Base-by-base conservation (phyloP, 2,888 invertebrate genomes). In the Aleiodes testaceus region DNA sequence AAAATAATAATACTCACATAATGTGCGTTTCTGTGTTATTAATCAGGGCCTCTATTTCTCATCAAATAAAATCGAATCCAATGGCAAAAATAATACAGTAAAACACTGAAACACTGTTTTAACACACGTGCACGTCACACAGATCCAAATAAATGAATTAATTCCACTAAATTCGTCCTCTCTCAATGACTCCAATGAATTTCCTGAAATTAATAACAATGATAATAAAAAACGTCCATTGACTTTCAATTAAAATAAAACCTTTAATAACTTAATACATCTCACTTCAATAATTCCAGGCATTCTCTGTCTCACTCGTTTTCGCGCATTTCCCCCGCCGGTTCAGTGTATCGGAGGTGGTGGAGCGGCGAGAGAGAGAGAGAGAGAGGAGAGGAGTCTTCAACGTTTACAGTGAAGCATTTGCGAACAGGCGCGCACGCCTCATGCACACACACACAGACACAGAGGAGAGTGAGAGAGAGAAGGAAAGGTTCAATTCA, bases 1-100 rank as follows among this genome's bases (percentile, higher is more conserved):
- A 20, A 52, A 22, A 64, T n/a, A 68, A 65, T 45, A 20, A 16
- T 81, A 83, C 83, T 83, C 80, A 83, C 83, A 80, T 81, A 82
- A 82, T 72, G 72, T 74, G 70, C 75, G 77, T 72, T 81, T 72
- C 74, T 75, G 9, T 80, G 77, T 78, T 79, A 80, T 78, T 69
- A 75, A 75, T 71, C 26, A 26, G 44, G 12, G 72, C 55, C 70
- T 69, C 69, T 61, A 64, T 22, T 59, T 53, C 52, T 70, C 45
- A 30, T 26, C 67, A 50, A 66, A 63, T 67, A 45, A 65, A 61
- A 18, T 70, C 67, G 69, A 61, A 69, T 59, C 53, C 63, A 59
- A 67, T 72, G 55, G n/a, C 3, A 26, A 26, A 26, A 70, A 50
- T 26, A 70, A 61, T 59, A 66, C 66, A 66, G 63, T 53, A 70